A percentile compares a stretch with the other conserved stretches of the same genome.
Conservation (phyloP, 2,888 invertebrate genomes). For the Ellobium chinense region DNA sequence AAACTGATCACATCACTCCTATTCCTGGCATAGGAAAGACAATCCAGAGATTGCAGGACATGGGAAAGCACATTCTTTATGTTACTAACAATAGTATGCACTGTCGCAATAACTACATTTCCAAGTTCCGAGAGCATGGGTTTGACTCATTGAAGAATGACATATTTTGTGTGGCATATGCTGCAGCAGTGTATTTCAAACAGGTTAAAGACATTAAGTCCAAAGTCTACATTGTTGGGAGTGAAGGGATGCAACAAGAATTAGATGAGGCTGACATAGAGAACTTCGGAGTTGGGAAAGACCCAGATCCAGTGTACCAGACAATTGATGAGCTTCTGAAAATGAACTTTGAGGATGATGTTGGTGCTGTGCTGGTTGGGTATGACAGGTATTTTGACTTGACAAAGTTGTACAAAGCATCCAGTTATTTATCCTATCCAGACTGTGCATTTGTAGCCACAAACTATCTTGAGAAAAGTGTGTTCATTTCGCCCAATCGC, state of each 20-base stretch:
- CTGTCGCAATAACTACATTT: conserved; percentile 54
- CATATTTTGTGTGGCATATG: conserved; percentile 89
- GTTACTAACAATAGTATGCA: conserved; percentile 71
- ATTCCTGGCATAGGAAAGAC: conserved; percentile 60
- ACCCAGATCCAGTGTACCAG: conserved; percentile 58
- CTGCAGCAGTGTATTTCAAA: conserved; percentile 89
- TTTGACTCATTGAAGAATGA: conserved; percentile 81
- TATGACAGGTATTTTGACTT: conserved; percentile 96
- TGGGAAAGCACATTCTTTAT: conserved; percentile 62
- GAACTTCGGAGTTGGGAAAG: conserved; percentile 85
- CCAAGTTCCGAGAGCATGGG: conserved; percentile 62
- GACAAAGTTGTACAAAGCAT: conserved; percentile 93
- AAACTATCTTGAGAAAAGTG: conserved; percentile 81
- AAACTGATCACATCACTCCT: conserved; percentile 63
- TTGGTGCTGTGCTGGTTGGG: conserved; percentile 95
- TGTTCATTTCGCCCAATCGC: conserved; percentile 49
- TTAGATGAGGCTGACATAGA: conserved; percentile 88
- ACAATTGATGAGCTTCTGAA: conserved; percentile 57
- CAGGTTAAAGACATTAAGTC: conserved; percentile 85
- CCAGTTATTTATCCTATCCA: conserved; percentile 90
- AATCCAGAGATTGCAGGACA: conserved; percentile 54
- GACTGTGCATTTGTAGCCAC: conserved; percentile 92
- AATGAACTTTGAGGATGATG: conserved; percentile 64
- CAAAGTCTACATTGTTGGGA: conserved; percentile 90
- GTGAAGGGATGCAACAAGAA: conserved; percentile 90